Percentiles rank a stretch among this genome's conserved stretches.
These are phyloP conservation scores for Oceanodroma tethys DNA, from an alignment of 2,113 vertebrate genomes.

Conservation along the genomic window DNA sequence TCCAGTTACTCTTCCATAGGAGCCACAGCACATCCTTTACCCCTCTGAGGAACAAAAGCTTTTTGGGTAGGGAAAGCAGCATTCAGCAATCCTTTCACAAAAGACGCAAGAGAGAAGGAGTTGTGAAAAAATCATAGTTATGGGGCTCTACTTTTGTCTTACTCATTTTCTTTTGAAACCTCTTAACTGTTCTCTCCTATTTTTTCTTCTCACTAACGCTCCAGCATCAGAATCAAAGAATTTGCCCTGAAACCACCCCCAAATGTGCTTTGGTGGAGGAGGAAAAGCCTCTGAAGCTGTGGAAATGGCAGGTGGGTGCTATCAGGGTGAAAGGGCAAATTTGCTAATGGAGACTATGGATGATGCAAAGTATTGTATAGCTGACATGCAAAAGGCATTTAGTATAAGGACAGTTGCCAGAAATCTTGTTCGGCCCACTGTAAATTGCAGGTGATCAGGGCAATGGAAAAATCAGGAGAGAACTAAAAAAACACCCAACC, in stretches of 20 bases:
- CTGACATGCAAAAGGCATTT: background rate
- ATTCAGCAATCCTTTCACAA: background rate
- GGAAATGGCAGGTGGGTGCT: background rate
- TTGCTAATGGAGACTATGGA: background rate
- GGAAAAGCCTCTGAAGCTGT: background rate
- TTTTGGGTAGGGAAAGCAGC: background rate
- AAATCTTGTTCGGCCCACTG: background rate
- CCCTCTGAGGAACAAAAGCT: background rate
- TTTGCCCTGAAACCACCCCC: background rate
- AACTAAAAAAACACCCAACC: background rate
- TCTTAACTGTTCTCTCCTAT: background rate
- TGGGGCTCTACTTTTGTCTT: background rate
- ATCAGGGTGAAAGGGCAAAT: background rate
- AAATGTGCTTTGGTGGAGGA: background rate
- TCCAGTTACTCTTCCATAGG: background rate
- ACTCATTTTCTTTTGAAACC: background rate
- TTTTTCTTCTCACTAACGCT: background rate
- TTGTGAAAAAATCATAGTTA: background rate
- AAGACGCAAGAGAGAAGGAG: background rate
- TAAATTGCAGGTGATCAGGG: background rate
- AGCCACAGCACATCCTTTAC: background rate
- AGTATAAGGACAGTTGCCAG: background rate
- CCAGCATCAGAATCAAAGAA: background rate
- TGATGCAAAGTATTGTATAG: background rate
- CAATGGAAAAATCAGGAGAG: background rate